Base-by-base conservation (phyloP, 64 coral and sea anemone genomes). In the Pachyseris speciosa region DNA sequence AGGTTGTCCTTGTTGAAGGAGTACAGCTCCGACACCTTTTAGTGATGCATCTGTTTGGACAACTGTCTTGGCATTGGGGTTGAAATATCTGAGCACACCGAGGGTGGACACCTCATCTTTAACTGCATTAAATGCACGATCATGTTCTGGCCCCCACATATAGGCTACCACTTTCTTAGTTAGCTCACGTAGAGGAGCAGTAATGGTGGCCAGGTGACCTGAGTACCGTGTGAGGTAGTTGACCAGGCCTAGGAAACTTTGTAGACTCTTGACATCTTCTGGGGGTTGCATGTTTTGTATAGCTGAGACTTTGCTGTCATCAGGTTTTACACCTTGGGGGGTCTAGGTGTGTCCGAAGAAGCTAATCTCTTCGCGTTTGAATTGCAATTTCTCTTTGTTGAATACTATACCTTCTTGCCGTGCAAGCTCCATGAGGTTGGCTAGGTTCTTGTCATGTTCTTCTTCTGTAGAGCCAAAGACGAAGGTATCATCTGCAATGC, bases 401-500 rank as follows among this genome's bases (percentile, higher is more conserved):
- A 91, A 83, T 17, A 22, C 69, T 25, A 94, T 55, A 9, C 78
- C 64, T 2, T 57, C 83, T 28, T 43, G 57, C 49, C 52, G 13
- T n/a, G 64, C 63, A 20, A 34, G 29, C 11, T 77, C 69, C 44
- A 89, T 59, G 19, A 67, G 53, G 67, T 32, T 59, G 13, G 66
- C 4, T 11, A 89, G 12, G 37, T 89, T 71, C 11, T 37, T 29
- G 45, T 89, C 77, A 36, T 88, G 81, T 10, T 88, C 67, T 25
- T 43, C 61, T n/a, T 88, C 47, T 12, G 61, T 81, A 32, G 51
- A 43, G 9, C 43, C 71, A 65, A 59, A 69, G 26, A 87, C 42
- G 17, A 93, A 86, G 1, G 74, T 93, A 36, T 92, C 90, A 24
- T 86, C 64, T 22, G 88, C 88, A 30, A 70, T 90, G 10, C 88